phyloP scores from a whole-genome alignment of 2,113 vertebrate genomes.

The Herpailurus yagouaroundi region DNA sequence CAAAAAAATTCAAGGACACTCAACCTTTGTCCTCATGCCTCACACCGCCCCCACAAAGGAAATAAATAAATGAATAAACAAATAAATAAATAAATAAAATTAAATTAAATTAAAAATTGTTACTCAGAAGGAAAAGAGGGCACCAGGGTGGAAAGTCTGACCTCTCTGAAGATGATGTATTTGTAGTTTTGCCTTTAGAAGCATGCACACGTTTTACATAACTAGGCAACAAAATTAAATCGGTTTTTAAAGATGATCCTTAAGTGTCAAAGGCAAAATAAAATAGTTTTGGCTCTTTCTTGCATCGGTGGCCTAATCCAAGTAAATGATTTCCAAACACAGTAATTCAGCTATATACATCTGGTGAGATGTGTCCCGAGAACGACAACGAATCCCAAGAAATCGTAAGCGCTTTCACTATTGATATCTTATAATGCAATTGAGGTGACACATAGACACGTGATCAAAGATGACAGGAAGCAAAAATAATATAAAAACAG shows the following conservation, averaged over 20 bases:
- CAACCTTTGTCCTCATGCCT: background rate
- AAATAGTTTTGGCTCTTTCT: background rate
- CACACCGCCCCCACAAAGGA: background rate
- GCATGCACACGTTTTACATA: background rate
- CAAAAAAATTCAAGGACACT: background rate
- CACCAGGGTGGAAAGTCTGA: background rate
- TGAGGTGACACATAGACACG: background rate
- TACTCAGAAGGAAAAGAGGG: background rate
- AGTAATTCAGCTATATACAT: background rate
- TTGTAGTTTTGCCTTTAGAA: background rate
- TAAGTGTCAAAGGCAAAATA: background rate
- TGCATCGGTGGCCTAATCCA: background rate
- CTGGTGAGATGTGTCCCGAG: background rate
- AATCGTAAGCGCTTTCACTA: background rate
- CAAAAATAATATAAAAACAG: too few species aligned
- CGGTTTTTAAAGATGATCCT: background rate
- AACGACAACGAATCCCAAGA: background rate
- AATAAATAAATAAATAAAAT: background rate
- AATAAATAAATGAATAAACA: background rate
- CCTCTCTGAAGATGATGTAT: background rate
- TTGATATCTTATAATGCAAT: background rate
- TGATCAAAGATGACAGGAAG: background rate
- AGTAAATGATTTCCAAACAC: background rate
- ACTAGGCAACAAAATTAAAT: background rate
- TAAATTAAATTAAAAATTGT: background rate